Percentiles rank a stretch among this genome's conserved stretches.
Conservation (phyloP, 37 sponge, comb jelly and placozoan species). For the Lycopodina hypogea region DNA sequence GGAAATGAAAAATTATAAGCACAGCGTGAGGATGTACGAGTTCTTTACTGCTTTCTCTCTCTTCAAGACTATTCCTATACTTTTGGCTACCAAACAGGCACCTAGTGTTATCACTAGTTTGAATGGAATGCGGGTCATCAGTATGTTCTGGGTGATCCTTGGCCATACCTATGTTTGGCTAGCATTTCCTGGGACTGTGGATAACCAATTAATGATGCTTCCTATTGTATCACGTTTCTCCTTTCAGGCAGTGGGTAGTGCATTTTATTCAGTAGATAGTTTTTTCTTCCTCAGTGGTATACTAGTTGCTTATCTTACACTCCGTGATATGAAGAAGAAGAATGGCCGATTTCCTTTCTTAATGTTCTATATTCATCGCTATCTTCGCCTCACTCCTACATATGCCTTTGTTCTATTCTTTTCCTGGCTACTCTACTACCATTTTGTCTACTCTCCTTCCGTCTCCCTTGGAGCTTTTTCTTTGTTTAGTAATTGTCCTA, state of each 20-base stretch:
- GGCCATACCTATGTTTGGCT: constrained; percentile 51
- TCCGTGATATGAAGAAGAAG: constrained; percentile 55
- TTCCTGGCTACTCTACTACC: constrained; percentile 30
- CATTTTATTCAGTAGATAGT: constrained; percentile 66
- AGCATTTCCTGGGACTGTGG: background rate
- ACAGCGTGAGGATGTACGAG: background rate
- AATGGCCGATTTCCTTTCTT: constrained; percentile 65
- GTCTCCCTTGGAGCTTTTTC: background rate
- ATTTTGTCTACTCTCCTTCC: constrained; percentile 10
- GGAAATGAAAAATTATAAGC: background rate
- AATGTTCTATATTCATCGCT: constrained; percentile 71
- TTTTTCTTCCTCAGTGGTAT: constrained; percentile 84
- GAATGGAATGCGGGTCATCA: constrained; percentile 79
- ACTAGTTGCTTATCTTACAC: constrained; percentile 66
- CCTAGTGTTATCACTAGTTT: constrained; percentile 61
- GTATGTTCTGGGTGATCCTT: constrained; percentile 85
- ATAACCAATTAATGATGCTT: constrained; percentile 7
- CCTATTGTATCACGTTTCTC: constrained; percentile 24
- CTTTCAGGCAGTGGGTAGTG: constrained; percentile 52
- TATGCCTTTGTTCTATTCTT: constrained; percentile 69
- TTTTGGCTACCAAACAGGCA: constrained; percentile 60
- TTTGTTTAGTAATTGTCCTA: background rate
- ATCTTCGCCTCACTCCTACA: constrained; percentile 71
- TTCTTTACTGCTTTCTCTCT: constrained; percentile 66
- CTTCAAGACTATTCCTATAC: constrained; percentile 41